A percentile compares a stretch with the other conserved stretches of the same genome.
Evolutionary conservation across 2,797 vertebrate species (phyloP).

Genomic region (Tolypeutes matacus): DNA sequence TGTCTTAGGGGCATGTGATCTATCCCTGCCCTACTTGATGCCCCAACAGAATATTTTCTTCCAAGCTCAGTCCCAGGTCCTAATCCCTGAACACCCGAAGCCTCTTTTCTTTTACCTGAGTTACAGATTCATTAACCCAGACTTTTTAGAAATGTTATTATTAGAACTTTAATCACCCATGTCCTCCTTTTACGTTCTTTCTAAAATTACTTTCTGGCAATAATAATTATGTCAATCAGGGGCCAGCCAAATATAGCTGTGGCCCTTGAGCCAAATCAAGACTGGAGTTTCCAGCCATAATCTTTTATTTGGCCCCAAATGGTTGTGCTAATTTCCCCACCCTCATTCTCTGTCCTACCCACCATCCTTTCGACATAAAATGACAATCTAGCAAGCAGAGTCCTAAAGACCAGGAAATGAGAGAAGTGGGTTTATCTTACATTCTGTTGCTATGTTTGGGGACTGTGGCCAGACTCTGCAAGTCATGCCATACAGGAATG

Average conservation of each 20-base stretch:
- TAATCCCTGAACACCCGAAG: constrained; percentile 68
- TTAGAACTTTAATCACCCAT: constrained; percentile 84
- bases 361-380: background rate
- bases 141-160: constrained; percentile 82
- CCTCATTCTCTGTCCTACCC: background rate
- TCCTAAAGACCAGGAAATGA: background rate
- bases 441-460: background rate
- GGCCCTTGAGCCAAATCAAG: constrained; percentile 74
- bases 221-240: constrained; percentile 83
- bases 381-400: background rate
- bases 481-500: background rate
- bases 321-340: background rate
- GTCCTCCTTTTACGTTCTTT: constrained; percentile 83
- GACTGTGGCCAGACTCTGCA: background rate
- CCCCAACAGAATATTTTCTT: background rate
- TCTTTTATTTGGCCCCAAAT: background rate
- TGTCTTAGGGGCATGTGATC: constrained; percentile 1
- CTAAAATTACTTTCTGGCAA: constrained; percentile 83
- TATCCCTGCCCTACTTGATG: constrained; percentile 73
- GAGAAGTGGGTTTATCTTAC: background rate
- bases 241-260: constrained; percentile 75
- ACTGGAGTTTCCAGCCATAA: constrained; percentile 70
- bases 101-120: constrained; percentile 76
- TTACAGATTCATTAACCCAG: constrained; percentile 83
- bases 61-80: constrained; percentile 45